Evolutionary conservation across 1,140 invertebrate genomes (phyloP), one percentile per base, ranked within the genome.

Genomic region (Calycopis cecrops): DNA sequence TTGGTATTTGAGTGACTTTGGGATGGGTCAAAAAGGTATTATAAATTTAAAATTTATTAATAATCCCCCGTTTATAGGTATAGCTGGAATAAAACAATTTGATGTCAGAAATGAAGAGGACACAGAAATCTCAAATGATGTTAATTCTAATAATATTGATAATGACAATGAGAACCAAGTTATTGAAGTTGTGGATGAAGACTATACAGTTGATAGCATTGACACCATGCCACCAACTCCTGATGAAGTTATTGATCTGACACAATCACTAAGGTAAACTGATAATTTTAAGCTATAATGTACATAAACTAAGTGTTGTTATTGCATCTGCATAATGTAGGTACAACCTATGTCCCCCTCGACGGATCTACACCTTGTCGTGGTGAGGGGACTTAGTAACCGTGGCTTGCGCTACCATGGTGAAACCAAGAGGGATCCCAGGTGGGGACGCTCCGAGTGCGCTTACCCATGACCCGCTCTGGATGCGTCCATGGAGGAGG

Each of bases 71-170:
- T 12, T 66, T 71, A 59, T 47, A 87, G 86, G 85, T 57, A 75
- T 87, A 62, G 85, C 85, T 38, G 85, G 85, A 35, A 85, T 88
- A 57, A 76, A 82, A 59, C 80, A 74, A 16, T 53, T 52, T 53
- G 49, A 57, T 48, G 10, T 12, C 38, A 53, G 57, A 57, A 42
- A 63, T 44, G 34, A 53, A 42, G 48, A 10, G 50, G 16, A 35
- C 52, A 62, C n/a, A 59, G 53, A 47, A 28, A 48, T 42, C 28
- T 21, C 40, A 34, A 60, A 50, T 42, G 52, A 67, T 59, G 50
- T 42, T 7, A 62, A 50, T 60, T 54, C 38, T 49, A 42, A 28
- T 48, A 62, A 57, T 42, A 17, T 42, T 35, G 14, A 44, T 44
- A 44, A 38, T 38, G 37, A 38, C 6, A 38, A 44, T 44, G 40